Percentiles rank a stretch among this genome's conserved stretches.
These are phyloP conservation scores for Catonia carolina DNA, from an alignment of 2,888 invertebrate genomes.

Conservation along the genomic window DNA sequence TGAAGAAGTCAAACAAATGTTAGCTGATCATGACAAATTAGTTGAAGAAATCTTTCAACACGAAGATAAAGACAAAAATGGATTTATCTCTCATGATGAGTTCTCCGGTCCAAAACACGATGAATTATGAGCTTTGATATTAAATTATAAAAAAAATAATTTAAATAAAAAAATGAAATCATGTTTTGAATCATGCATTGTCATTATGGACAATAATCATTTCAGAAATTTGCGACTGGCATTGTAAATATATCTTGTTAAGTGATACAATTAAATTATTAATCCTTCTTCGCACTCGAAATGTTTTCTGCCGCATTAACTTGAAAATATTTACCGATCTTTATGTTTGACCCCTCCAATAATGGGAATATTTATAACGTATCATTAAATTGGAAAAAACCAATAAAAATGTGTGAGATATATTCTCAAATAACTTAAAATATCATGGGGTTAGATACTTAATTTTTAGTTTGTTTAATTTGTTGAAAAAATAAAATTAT, in stretches of 20 bases:
- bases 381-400: no score
- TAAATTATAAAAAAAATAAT: neutral
- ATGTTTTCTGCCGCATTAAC: no score
- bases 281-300: no score
- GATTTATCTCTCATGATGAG: slow-evolving; percentile 91
- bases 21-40: slow-evolving; percentile 84
- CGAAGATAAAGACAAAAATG: slow-evolving; percentile 94
- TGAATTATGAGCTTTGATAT: slow-evolving; percentile 58
- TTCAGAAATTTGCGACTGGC: neutral
- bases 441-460: no score
- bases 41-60: slow-evolving; percentile 96
- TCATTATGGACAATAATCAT: neutral
- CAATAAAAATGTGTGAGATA: no score
- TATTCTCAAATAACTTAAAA: no score
- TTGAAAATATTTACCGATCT: no score
- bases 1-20: slow-evolving; percentile 61
- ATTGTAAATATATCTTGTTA: neutral
- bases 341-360: no score
- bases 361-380: no score
- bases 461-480: no score
- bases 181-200: neutral
- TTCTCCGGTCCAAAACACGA: slow-evolving; percentile 97
- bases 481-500: no score
- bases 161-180: neutral
- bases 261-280: no score